phyloP scores from a whole-genome alignment of 2,797 vertebrate genomes.

The Schizothorax lantsangensis region DNA sequence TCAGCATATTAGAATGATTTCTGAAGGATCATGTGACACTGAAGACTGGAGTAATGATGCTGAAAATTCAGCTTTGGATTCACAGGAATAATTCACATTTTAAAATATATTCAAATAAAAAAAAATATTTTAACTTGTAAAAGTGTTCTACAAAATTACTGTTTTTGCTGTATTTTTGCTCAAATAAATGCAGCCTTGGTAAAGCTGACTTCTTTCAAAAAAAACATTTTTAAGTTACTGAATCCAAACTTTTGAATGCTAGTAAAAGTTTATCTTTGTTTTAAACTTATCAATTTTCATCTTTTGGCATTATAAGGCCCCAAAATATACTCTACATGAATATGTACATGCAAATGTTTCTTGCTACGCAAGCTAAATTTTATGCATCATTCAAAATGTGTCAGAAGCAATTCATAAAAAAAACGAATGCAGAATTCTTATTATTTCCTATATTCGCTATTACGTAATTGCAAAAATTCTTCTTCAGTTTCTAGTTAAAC shows the following conservation, averaged over 20 bases:
- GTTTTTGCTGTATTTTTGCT: not conserved
- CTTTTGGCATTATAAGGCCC: not conserved
- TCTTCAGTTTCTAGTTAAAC: not conserved
- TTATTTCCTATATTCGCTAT: not conserved
- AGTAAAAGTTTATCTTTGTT: not conserved
- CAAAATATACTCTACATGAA: not conserved
- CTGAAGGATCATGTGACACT: constrained; percentile 1
- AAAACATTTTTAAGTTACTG: not conserved
- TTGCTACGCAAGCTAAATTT: not conserved
- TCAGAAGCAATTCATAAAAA: not conserved
- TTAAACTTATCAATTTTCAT: not conserved
- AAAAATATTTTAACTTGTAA: not conserved
- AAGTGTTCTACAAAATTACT: not conserved
- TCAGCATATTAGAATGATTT: not conserved
- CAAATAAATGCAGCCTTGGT: not conserved
- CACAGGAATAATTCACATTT: not conserved
- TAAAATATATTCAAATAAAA: not conserved
- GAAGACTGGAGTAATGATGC: not conserved
- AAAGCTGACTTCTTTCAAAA: not conserved
- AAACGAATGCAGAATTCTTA: not conserved
- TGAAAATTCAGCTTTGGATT: not conserved
- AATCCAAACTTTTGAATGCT: not conserved
- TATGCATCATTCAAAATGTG: not conserved
- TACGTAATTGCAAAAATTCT: not conserved
- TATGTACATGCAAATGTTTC: not conserved